These are phyloP conservation scores for Oscheius sp. DNA, from an alignment of 2,888 invertebrate genomes.

Conservation along the genomic window DNA sequence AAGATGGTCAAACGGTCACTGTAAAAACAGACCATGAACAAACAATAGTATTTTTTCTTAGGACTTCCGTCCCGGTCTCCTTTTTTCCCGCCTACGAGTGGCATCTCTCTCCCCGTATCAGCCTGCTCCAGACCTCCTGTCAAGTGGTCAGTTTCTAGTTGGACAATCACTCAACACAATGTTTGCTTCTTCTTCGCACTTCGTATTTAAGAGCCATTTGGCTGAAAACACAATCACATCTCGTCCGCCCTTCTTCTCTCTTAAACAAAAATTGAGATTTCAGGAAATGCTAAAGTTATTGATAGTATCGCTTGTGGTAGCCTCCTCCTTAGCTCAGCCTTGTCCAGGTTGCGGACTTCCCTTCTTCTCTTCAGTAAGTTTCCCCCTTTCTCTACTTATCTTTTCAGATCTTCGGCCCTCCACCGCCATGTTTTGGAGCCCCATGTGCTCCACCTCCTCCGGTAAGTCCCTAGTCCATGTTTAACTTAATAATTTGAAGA, in stretches of 20 bases:
- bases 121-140: background rate
- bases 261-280: background rate
- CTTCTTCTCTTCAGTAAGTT: slow-evolving; percentile 3
- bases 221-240: background rate
- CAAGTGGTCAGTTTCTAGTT: slow-evolving; percentile 28
- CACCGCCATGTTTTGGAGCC: slow-evolving; percentile 23
- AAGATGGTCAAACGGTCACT: no score
- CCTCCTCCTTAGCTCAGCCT: slow-evolving; percentile 4
- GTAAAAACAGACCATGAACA: no score
- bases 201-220: slow-evolving; percentile 14
- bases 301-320: background rate
- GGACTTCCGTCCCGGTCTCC: background rate
- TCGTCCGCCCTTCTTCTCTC: background rate
- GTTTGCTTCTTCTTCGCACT: slow-evolving; percentile 25
- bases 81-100: slow-evolving; percentile 14
- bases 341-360: slow-evolving; percentile 24
- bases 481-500: background rate
- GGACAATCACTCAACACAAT: slow-evolving; percentile 27
- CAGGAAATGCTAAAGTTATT: slow-evolving; percentile 3
- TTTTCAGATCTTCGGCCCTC: slow-evolving; percentile 18
- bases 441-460: slow-evolving; percentile 23
- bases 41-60: slow-evolving; percentile 16
- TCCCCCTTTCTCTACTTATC: background rate
- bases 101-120: slow-evolving; percentile 3
- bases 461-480: background rate